phyloP scores from a whole-genome alignment of 2,888 invertebrate genomes.

The Acleris holmiana region DNA sequence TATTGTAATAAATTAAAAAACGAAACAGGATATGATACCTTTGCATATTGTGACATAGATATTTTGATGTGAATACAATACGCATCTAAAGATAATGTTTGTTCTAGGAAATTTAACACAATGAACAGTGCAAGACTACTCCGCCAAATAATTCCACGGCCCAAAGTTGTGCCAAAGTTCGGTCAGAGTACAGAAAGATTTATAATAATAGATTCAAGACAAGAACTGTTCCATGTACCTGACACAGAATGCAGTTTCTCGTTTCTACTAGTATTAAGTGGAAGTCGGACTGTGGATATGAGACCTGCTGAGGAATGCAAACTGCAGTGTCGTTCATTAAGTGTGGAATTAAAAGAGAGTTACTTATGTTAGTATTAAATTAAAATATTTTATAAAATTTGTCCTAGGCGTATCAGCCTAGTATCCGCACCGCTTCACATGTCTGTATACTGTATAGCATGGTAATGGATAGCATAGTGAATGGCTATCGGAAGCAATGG shows the following conservation, averaged over 20 bases:
- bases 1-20: too few species aligned
- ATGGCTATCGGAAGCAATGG: too few species aligned
- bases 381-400: too few species aligned
- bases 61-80: too few species aligned
- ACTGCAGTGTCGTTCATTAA: conserved; percentile 88
- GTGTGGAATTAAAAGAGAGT: conserved; percentile 88
- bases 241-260: conserved; percentile 93
- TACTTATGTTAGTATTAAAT: conserved; percentile 89
- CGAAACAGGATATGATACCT: too few species aligned
- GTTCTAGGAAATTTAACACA: conserved; percentile 89
- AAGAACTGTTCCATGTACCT: conserved; percentile 88
- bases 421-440: too few species aligned
- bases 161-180: conserved; percentile 88
- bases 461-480: too few species aligned
- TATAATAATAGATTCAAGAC: conserved; percentile 89
- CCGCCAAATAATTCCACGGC: conserved; percentile 89
- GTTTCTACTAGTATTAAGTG: conserved; percentile 89
- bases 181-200: conserved; percentile 92
- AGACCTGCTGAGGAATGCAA: conserved; percentile 91
- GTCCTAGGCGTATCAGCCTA: too few species aligned
- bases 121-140: conserved; percentile 89
- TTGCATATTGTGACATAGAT: too few species aligned
- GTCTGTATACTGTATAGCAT: too few species aligned
- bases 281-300: conserved; percentile 88
- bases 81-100: too few species aligned